Conservation (phyloP, 2,797 vertebrate genomes). For the Tokudaia muenninki region DNA sequence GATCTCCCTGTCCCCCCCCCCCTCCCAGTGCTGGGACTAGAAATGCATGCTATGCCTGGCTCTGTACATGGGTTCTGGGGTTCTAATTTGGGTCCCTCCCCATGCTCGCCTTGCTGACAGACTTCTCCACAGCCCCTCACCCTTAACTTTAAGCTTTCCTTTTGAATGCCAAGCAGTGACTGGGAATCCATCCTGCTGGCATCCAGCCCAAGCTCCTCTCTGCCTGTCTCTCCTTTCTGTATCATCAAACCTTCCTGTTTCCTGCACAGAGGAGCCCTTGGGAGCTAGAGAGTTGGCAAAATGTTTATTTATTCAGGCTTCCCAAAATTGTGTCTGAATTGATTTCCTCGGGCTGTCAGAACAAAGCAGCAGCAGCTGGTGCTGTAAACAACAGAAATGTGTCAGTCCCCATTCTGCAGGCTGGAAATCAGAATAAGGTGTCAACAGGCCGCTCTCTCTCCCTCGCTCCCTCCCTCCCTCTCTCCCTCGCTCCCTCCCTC, state of each 20-base stretch:
- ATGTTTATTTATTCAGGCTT: constrained; percentile 51
- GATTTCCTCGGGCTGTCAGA: background rate
- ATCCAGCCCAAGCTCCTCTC: background rate
- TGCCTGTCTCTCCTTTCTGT: background rate
- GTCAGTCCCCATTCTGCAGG: background rate
- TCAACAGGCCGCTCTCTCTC: background rate
- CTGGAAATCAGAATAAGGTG: background rate
- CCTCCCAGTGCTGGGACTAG: background rate
- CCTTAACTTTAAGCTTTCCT: background rate
- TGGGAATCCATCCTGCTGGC: constrained; percentile 36
- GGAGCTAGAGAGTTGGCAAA: constrained; percentile 44
- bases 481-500: rapidly evolving
- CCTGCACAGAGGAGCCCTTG: background rate
- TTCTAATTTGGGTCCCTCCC: background rate
- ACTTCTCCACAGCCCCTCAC: background rate
- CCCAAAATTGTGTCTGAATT: background rate
- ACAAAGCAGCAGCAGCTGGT: background rate
- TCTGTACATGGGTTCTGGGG: background rate
- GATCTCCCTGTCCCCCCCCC: background rate
- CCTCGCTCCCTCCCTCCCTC: too few relatives aligned
- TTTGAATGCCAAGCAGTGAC: background rate
- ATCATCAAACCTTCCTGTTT: background rate
- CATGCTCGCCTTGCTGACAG: background rate
- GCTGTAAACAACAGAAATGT: background rate
- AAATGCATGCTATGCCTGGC: background rate